A percentile compares a stretch with the other conserved stretches of the same genome.
Conservation (phyloP, 2,888 invertebrate species). For the Caenorhabditis sp. region DNA sequence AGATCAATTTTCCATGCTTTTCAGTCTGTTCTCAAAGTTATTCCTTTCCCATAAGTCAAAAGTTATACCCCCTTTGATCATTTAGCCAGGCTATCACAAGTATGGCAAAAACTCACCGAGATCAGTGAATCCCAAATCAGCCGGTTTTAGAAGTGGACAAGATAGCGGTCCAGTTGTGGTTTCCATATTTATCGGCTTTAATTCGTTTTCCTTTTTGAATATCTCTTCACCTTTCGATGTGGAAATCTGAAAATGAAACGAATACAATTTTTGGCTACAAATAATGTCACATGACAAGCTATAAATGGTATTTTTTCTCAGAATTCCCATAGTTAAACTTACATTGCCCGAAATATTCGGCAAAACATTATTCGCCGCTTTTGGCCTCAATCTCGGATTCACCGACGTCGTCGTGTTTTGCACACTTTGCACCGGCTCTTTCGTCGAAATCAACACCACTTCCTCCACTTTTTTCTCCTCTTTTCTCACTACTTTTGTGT, state of each 20-base stretch:
- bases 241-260: background rate
- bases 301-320: too few species aligned
- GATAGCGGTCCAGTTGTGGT: conserved; percentile 20
- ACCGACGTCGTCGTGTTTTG: conserved; percentile 60
- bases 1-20: too few species aligned
- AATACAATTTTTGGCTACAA: too few species aligned
- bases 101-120: conserved; percentile 38
- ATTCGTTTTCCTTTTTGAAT: conserved; percentile 6
- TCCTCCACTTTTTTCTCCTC: background rate
- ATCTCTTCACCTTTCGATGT: conserved; percentile 3
- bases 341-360: background rate
- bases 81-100: too few species aligned
- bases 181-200: background rate
- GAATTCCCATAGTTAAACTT: too few species aligned
- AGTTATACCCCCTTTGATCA: too few species aligned
- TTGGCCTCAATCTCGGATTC: conserved; percentile 68
- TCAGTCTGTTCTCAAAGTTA: too few species aligned
- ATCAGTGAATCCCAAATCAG: conserved; percentile 48
- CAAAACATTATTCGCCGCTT: conserved; percentile 41
- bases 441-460: background rate
- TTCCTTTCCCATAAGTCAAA: too few species aligned
- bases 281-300: too few species aligned
- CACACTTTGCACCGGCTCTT: background rate
- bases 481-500: background rate
- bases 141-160: conserved; percentile 38